Percentiles rank a stretch among this genome's conserved stretches.
phyloP scores from a whole-genome alignment of 2,797 vertebrate species.

The Pseudocheirus occidentalis region DNA sequence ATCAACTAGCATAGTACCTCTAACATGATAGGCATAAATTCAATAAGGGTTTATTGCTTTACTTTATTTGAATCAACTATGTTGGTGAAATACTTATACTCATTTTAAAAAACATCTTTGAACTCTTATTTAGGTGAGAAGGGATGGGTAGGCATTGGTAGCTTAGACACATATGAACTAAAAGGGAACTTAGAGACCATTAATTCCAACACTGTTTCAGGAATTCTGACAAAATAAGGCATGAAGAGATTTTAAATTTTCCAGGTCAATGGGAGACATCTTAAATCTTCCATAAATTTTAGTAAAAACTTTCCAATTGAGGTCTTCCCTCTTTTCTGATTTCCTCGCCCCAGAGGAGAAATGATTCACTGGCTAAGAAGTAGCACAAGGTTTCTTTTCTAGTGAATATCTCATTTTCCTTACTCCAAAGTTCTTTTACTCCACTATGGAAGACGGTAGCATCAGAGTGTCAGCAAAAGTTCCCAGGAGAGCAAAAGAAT shows the following conservation, averaged over 20 bases:
- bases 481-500: background rate
- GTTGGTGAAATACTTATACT: background rate
- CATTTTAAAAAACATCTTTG: background rate
- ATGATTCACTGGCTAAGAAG: background rate
- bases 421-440: background rate
- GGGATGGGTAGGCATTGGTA: background rate
- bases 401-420: background rate
- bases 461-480: background rate
- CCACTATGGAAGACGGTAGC: background rate
- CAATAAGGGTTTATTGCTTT: background rate
- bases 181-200: background rate
- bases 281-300: background rate
- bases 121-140: background rate
- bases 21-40: background rate
- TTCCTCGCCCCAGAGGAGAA: background rate
- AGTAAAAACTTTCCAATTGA: background rate
- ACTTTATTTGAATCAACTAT: background rate
- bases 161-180: background rate
- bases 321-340: background rate
- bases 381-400: background rate
- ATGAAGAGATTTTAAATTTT: background rate
- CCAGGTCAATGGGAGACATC: background rate
- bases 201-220: background rate
- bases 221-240: background rate
- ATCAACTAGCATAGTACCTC: background rate